Percentiles rank a stretch among this genome's conserved stretches.
phyloP scores from a whole-genome alignment of 2,113 vertebrate genomes.

The Aspidoscelis tigris region DNA sequence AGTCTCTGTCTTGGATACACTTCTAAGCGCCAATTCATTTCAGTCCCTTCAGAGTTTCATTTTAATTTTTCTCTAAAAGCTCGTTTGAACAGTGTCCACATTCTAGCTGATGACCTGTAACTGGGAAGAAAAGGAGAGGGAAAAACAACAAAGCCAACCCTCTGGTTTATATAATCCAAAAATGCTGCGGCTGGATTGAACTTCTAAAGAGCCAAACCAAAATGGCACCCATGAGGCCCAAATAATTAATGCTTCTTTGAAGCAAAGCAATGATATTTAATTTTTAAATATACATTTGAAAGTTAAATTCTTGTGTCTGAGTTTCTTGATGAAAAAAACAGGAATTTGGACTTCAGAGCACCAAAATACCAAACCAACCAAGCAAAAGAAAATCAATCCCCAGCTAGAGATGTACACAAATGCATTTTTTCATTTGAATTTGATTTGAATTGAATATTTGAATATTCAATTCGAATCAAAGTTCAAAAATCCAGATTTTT shows the following conservation, averaged over 20 bases:
- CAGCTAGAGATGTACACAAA: no score
- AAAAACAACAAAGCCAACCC: no score
- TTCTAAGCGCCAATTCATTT: slow-evolving; percentile 48
- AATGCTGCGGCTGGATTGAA: slow-evolving; percentile 29
- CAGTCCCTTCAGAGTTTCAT: slow-evolving; percentile 62
- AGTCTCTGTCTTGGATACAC: slow-evolving; percentile 43
- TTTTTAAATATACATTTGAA: neutral
- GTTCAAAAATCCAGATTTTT: no score
- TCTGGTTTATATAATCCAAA: slow-evolving; percentile 59
- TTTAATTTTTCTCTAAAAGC: slow-evolving; percentile 71
- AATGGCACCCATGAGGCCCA: slow-evolving; percentile 31
- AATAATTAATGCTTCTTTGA: neutral
- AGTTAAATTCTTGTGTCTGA: neutral
- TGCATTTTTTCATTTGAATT: no score
- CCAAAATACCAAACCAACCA: no score
- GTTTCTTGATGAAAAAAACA: neutral
- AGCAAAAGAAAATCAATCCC: no score
- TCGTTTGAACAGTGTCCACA: slow-evolving; percentile 66
- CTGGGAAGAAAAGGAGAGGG: slow-evolving; percentile 60
- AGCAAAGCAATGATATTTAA: neutral
- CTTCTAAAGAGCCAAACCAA: slow-evolving; percentile 41
- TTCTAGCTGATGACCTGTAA: slow-evolving; percentile 67
- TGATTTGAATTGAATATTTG: no score
- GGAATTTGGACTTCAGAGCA: no score
- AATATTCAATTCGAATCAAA: no score